phyloP scores from a whole-genome alignment of 2,797 vertebrate genomes.

The Chrysocyon brachyurus region DNA sequence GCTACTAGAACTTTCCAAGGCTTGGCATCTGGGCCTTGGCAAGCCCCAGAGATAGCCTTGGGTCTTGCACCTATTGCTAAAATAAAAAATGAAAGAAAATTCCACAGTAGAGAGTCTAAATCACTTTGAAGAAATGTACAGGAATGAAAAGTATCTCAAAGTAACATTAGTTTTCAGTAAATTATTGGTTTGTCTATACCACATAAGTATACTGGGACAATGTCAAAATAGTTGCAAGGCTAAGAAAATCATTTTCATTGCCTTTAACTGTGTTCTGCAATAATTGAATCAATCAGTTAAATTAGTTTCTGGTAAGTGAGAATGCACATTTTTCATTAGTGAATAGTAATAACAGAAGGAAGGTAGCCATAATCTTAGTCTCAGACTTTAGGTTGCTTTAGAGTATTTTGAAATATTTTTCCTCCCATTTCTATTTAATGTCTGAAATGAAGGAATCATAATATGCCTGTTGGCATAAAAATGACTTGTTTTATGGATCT shows the following conservation, averaged over 20 bases:
- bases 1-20: conserved; percentile 84
- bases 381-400: not conserved
- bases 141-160: conserved; percentile 68
- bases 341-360: not conserved
- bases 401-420: not conserved
- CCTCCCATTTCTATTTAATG: not conserved
- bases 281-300: not conserved
- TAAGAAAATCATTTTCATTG: not conserved
- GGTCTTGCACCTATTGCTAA: conserved; percentile 67
- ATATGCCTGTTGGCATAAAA: not conserved
- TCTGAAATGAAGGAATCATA: not conserved
- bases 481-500: not conserved
- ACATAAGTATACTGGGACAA: conserved; percentile 16
- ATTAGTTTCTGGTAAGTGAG: not conserved
- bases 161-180: conserved; percentile 47
- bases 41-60: conserved; percentile 67
- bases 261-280: not conserved
- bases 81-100: conserved; percentile 76
- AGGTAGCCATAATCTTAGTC: not conserved
- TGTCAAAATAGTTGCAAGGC: not conserved
- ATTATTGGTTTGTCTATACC: not conserved
- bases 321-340: not conserved
- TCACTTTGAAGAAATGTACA: conserved; percentile 74
- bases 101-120: not conserved
- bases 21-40: conserved; percentile 88